Evolutionary conservation across 2,888 invertebrate species (phyloP), one percentile per base, ranked within the genome.

Genomic region (Perizoma affinitatum): DNA sequence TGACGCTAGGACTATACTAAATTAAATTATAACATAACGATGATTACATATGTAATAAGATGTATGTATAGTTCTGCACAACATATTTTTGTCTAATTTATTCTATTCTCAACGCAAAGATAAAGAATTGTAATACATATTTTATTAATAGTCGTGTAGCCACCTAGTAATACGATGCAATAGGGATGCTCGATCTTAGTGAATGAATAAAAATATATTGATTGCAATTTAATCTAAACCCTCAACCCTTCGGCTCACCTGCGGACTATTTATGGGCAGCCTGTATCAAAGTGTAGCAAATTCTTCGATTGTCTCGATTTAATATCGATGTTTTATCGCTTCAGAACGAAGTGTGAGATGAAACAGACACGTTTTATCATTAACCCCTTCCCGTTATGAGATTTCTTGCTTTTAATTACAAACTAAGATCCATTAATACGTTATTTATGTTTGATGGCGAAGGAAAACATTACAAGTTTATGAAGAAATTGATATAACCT

Each of bases 311-410:
- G 58, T 58, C 47, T 62, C 54, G 46, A 35, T 48, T 62, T 58
- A 47, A 61, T 63, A 67, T 64, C 79, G 78, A 79, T 78, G 77
- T 83, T 84, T 86, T 84, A 85, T 80, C 71, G 78, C 71, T 65
- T 68, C 69, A 61, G 67, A 78, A 88, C 74, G 74, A 80, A 77
- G 84, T 84, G 87, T 88, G 85, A 86, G 82, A 82, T 65, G 70
- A 64, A 70, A 66, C 73, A 69, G 76, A 76, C 88, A 88, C 88
- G 88, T 83, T 70, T 72, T 61, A 75, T 73, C 75, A 67, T 72
- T 70, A 73, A 73, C 69, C 69, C 70, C 69, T 65, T 66, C 71
- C 69, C 75, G 66, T 69, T 66, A 67, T 64, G 56, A 61, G 61
- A 65, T 69, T 54, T 63, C 59, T 54, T 47, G 51, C 11, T 58